Evolutionary conservation across 2,888 invertebrate species (phyloP).

Genomic region (Diplolepis rosae): DNA sequence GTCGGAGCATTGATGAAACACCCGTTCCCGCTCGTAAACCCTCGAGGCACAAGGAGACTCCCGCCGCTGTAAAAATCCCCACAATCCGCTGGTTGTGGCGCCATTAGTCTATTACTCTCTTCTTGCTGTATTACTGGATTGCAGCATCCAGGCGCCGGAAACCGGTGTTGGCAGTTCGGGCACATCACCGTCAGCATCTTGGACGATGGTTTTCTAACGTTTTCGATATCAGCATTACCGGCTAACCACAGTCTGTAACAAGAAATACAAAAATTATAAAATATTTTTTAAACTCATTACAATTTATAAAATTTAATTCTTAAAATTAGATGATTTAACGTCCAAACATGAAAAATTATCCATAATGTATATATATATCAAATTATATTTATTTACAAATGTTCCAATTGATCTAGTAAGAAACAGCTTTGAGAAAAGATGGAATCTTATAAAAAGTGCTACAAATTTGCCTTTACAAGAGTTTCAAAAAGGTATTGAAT

Average conservation of each 20-base stretch:
- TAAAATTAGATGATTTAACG: too few relatives aligned
- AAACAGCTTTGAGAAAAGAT: too few relatives aligned
- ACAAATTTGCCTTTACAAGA: too few relatives aligned
- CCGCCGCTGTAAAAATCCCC: constrained; percentile 52
- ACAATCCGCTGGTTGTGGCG: constrained; percentile 40
- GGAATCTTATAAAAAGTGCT: too few relatives aligned
- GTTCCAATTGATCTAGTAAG: too few relatives aligned
- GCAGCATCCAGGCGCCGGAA: constrained; percentile 71
- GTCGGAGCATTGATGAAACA: constrained; percentile 65
- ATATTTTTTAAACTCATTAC: too few relatives aligned
- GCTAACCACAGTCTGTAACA: constrained; percentile 13
- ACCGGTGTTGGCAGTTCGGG: constrained; percentile 83
- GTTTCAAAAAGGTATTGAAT: too few relatives aligned
- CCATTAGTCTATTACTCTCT: constrained; percentile 11
- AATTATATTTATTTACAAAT: too few relatives aligned
- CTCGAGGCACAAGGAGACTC: constrained; percentile 56
- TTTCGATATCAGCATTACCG: constrained; percentile 10
- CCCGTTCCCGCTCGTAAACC: constrained; percentile 54
- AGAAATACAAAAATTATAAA: neutral
- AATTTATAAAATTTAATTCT: too few relatives aligned
- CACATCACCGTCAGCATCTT: constrained; percentile 78
- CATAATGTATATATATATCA: too few relatives aligned
- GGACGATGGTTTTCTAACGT: constrained; percentile 6
- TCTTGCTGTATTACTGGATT: constrained; percentile 44
- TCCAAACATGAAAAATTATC: too few relatives aligned